Conservation (phyloP, 1,140 invertebrate genomes). For the Tetragnatha versicolor region DNA sequence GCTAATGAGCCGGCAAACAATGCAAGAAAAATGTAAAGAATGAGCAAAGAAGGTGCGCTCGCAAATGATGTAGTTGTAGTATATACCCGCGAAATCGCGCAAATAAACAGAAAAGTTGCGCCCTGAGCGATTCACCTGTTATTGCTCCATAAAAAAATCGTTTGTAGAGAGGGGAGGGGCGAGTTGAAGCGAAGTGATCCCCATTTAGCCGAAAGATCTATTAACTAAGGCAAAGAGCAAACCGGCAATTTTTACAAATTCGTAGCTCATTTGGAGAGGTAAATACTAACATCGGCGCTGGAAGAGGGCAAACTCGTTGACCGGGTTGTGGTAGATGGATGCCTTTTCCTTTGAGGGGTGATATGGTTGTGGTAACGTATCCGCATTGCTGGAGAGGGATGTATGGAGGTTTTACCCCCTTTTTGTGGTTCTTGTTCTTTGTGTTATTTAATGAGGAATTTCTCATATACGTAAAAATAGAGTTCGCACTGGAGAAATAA, state of each 20-base stretch:
- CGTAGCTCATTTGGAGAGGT: slow-evolving; percentile 36
- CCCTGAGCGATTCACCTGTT: slow-evolving; percentile 34
- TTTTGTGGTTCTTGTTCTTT: background rate
- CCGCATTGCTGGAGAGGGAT: background rate
- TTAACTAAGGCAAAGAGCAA: slow-evolving; percentile 14
- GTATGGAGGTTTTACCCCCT: background rate
- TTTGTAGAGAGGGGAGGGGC: background rate
- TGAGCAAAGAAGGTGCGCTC: background rate
- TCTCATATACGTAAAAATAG: background rate
- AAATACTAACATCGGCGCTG: slow-evolving; percentile 22
- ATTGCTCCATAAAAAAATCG: background rate
- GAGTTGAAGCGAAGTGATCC: background rate
- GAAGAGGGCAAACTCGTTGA: slow-evolving; percentile 47
- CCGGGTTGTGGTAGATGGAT: background rate
- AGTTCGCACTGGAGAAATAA: background rate
- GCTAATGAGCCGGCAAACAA: background rate
- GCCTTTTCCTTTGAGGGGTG: too few relatives aligned
- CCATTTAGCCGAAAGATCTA: slow-evolving; percentile 34
- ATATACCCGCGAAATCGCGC: slow-evolving; percentile 11
- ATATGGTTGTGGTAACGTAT: too few relatives aligned
- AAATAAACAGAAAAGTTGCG: slow-evolving; percentile 1
- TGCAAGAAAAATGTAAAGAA: slow-evolving; percentile 24
- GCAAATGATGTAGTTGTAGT: slow-evolving; percentile 32
- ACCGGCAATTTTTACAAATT: slow-evolving; percentile 51
- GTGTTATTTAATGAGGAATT: background rate